Evolutionary conservation across 2,888 invertebrate species (phyloP).

Genomic region (Pyrgus malvae): DNA sequence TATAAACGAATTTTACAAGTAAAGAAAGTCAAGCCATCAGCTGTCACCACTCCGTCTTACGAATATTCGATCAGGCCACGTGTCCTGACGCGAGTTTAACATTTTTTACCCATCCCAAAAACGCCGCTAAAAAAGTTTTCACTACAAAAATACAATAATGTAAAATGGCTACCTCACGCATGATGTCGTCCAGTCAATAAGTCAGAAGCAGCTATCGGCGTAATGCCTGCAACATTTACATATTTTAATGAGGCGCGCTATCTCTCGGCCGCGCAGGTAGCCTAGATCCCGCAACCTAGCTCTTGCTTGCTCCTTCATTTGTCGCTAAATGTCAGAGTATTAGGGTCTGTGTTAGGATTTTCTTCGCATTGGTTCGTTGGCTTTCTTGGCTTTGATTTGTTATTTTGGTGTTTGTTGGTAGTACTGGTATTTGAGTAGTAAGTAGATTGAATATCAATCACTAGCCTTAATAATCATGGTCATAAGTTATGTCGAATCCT

Average conservation of each 20-base stretch:
- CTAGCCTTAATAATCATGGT: too few species aligned
- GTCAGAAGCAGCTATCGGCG: constrained; percentile 80
- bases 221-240: constrained; percentile 80
- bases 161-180: constrained; percentile 32
- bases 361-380: not conserved
- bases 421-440: too few species aligned
- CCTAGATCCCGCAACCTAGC: constrained; percentile 42
- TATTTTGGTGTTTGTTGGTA: not conserved
- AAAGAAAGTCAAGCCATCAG: too few species aligned
- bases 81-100: too few species aligned
- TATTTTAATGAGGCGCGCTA: constrained; percentile 80
- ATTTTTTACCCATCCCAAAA: too few species aligned
- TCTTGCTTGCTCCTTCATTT: constrained; percentile 19
- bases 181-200: constrained; percentile 65
- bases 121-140: too few species aligned
- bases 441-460: too few species aligned
- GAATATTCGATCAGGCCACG: too few species aligned
- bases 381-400: not conserved
- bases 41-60: too few species aligned
- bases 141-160: not conserved
- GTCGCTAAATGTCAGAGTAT: constrained; percentile 26
- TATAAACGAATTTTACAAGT: too few species aligned
- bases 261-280: constrained; percentile 45
- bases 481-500: too few species aligned
- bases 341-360: constrained; percentile 5